These are phyloP conservation scores for Tolmerus cingulatus DNA, from an alignment of 2,888 invertebrate genomes.

Conservation along the genomic window DNA sequence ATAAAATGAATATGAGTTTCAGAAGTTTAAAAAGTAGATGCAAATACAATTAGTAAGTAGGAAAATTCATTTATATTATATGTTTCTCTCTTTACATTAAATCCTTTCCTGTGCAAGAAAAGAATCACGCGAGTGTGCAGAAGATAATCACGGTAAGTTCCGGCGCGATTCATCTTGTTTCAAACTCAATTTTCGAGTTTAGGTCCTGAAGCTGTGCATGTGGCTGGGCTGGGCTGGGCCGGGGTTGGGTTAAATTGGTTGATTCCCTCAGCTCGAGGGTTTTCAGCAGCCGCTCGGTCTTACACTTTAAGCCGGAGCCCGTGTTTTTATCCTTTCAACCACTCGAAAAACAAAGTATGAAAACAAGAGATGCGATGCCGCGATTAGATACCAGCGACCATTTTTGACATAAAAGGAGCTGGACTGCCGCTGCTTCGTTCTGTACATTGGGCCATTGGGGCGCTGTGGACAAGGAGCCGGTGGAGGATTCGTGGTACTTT, in stretches of 20 bases:
- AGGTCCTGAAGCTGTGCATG: neutral
- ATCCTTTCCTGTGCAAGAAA: neutral
- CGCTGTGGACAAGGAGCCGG: neutral
- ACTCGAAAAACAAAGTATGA: slow-evolving; percentile 47
- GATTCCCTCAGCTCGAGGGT: neutral
- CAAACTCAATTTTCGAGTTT: neutral
- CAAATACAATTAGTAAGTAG: neutral
- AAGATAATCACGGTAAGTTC: neutral
- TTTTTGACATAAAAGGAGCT: slow-evolving; percentile 48
- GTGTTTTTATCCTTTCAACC: slow-evolving; percentile 40
- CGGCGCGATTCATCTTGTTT: neutral
- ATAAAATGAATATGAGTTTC: neutral
- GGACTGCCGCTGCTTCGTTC: slow-evolving; percentile 8
- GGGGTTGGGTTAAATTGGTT: neutral
- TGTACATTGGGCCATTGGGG: neutral
- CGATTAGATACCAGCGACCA: slow-evolving; percentile 45
- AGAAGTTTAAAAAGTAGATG: neutral
- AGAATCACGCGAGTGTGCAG: neutral
- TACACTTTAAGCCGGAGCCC: neutral
- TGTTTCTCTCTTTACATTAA: neutral
- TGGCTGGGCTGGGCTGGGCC: neutral
- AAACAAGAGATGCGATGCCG: slow-evolving; percentile 45
- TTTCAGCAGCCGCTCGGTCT: neutral
- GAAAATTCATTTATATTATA: neutral
- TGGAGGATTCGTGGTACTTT: slow-evolving; percentile 19